Evolutionary conservation across 2,113 vertebrate species (phyloP).

Genomic region (Rhipidura dahli): DNA sequence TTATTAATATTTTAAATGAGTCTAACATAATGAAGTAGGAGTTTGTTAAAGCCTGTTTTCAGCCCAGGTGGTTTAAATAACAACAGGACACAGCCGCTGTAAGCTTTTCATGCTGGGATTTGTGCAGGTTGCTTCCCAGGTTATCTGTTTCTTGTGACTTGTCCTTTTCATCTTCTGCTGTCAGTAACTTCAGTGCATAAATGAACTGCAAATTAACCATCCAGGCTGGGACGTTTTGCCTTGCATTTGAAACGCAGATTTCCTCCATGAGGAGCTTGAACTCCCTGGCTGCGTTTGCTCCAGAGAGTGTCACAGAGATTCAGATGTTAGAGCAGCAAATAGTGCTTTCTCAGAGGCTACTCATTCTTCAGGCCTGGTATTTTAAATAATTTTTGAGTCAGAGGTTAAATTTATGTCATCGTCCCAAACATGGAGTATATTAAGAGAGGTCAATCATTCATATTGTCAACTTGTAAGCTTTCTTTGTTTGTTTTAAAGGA

Average conservation of each 20-base stretch:
- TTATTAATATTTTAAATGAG: background rate
- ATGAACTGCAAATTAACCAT: background rate
- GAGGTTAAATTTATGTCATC: background rate
- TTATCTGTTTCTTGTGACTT: background rate
- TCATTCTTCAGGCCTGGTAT: background rate
- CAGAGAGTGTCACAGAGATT: background rate
- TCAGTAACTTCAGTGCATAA: background rate
- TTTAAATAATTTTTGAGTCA: background rate
- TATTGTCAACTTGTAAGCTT: background rate
- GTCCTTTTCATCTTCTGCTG: background rate
- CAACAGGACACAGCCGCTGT: background rate
- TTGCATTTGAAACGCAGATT: background rate
- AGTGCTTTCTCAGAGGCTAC: background rate
- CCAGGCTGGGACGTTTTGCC: background rate
- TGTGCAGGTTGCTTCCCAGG: background rate
- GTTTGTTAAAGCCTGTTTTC: background rate
- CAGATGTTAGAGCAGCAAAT: background rate
- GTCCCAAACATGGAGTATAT: background rate
- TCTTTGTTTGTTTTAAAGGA: constrained; percentile 17
- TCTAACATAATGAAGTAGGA: background rate
- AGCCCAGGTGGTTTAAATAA: background rate
- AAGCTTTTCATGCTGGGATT: background rate
- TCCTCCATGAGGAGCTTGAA: background rate
- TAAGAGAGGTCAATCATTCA: background rate
- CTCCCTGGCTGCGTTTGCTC: background rate